Percentiles rank a stretch among this genome's conserved stretches.
These are phyloP conservation scores for Apis florea DNA, from an alignment of 1,140 invertebrate genomes.

Conservation along the genomic window DNA sequence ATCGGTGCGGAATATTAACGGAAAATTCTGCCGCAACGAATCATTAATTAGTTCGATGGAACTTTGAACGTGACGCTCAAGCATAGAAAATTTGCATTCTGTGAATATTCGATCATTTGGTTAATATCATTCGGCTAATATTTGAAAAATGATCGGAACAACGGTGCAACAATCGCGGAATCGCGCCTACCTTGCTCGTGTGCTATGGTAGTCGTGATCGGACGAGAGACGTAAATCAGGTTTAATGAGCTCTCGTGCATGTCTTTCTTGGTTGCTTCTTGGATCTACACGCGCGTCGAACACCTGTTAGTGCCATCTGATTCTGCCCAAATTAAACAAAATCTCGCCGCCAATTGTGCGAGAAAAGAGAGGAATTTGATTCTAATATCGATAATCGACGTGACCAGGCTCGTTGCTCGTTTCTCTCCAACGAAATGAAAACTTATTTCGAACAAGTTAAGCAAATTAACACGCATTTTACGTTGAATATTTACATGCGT, in stretches of 20 bases:
- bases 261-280: neutral
- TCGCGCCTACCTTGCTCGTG: neutral
- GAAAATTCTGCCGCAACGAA: too few relatives aligned
- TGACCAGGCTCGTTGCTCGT: too few relatives aligned
- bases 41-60: too few relatives aligned
- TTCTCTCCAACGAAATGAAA: too few relatives aligned
- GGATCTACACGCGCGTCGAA: neutral
- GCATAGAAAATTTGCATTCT: too few relatives aligned
- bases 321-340: neutral
- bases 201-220: conserved; percentile 12
- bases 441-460: too few relatives aligned
- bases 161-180: neutral
- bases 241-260: conserved; percentile 7
- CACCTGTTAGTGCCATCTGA: conserved; percentile 1
- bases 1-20: too few relatives aligned
- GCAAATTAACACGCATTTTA: too few relatives aligned
- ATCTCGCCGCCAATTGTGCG: neutral
- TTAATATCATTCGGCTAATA: neutral
- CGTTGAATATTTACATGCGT: too few relatives aligned
- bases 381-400: too few relatives aligned
- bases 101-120: neutral
- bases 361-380: neutral
- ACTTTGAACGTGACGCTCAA: too few relatives aligned
- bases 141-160: neutral
- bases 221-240: neutral